A percentile compares a stretch with the other conserved stretches of the same genome.
phyloP scores from a whole-genome alignment of 2,888 invertebrate genomes.

The Aethes cnicana region DNA sequence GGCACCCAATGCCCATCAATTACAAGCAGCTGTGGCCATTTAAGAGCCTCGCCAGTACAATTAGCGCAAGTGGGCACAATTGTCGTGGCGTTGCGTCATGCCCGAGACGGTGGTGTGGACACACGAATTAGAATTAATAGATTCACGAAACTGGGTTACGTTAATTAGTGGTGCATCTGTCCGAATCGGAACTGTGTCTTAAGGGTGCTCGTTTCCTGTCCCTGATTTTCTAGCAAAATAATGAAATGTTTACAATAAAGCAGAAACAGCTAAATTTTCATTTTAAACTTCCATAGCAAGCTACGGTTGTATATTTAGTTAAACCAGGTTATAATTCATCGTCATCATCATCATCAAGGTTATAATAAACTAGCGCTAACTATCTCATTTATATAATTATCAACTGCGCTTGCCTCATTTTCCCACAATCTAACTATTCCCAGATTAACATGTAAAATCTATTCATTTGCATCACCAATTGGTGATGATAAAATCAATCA shows the following conservation, averaged over 20 bases:
- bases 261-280: background rate
- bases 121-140: slow-evolving; percentile 71
- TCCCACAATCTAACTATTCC: slow-evolving; percentile 1
- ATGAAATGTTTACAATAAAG: no score
- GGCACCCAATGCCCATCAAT: slow-evolving; percentile 59
- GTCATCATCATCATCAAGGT: no score
- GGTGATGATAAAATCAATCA: no score
- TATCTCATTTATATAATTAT: background rate
- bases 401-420: background rate
- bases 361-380: background rate
- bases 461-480: no score
- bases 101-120: slow-evolving; percentile 50
- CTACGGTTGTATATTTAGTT: no score
- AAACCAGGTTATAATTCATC: no score
- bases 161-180: slow-evolving; percentile 26
- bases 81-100: slow-evolving; percentile 71
- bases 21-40: slow-evolving; percentile 71
- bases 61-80: slow-evolving; percentile 78
- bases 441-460: slow-evolving; percentile 1
- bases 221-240: background rate
- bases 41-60: slow-evolving; percentile 62
- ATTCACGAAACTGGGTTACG: slow-evolving; percentile 55
- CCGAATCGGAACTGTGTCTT: slow-evolving; percentile 15
- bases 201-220: background rate
- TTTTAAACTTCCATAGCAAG: no score